Evolutionary conservation across 2,888 invertebrate species (phyloP), one percentile per base, ranked within the genome.

Genomic region (Cactoblastis cactorum): DNA sequence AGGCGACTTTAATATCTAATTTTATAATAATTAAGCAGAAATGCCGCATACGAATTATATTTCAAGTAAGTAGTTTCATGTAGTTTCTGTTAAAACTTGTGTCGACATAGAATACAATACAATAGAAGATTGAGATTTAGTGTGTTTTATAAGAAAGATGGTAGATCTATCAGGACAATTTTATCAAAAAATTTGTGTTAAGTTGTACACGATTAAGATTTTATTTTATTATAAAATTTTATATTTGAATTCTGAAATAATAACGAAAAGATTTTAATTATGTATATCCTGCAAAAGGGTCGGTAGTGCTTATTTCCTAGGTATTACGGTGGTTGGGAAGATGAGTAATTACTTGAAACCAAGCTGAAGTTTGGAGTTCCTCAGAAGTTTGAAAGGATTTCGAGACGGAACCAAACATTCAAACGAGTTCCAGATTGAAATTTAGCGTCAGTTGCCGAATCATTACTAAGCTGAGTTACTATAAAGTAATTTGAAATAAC

Each of bases 351-450:
- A 53, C 51, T 50, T 33, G 32, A 55, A 58, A 53, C 49, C 49
- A 37, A 46, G 51, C 46, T 53, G 56, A 54, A 63, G 59, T 63
- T 61, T 55, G 49, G 54, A 69, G 57, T 67, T 68, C 61, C 67
- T 65, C 69, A 73, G 74, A 71, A 74, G 60, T 78, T 75, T 71
- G 63, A 71, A 72, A 74, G 71, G 69, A 72, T 74, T 77, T 71
- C 58, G 63, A 66, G 67, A 65, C 62, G 62, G 63, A 60, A 67
- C 56, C 62, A 58, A 64, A 65, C 59, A 66, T 66, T 70, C 66
- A 70, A 72, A 73, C 69, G 75, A 75, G 69, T 74, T 77, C 66
- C 57, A 68, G 65, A 70, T 71, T 53, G 53, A 55, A 54, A 56
- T 43, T 49, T 49, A 38, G 37, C 19, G 43, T 11, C 33, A 28